Percentiles rank a stretch among this genome's conserved stretches.
These are phyloP conservation scores for Chaenocephalus aceratus DNA, from an alignment of 2,113 vertebrate species.

Conservation along the genomic window DNA sequence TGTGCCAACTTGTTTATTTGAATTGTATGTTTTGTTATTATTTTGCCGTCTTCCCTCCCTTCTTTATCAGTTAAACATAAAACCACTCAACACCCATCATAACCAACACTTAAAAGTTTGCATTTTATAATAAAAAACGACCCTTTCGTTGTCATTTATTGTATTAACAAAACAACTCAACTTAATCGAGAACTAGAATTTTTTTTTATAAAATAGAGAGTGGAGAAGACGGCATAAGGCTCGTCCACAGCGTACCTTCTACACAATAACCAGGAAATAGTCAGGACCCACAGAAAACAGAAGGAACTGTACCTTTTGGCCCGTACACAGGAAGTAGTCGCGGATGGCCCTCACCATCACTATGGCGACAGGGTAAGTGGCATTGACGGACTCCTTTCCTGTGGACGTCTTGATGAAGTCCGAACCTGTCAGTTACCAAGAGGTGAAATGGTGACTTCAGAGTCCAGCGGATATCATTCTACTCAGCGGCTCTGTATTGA, in stretches of 20 bases:
- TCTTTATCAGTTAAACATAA: neutral
- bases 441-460: neutral
- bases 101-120: too few relatives aligned
- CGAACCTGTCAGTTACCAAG: constrained; percentile 84
- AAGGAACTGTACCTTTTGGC: constrained; percentile 87
- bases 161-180: too few relatives aligned
- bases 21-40: too few relatives aligned
- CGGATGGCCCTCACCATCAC: constrained; percentile 96
- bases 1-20: too few relatives aligned
- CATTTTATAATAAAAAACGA: too few relatives aligned
- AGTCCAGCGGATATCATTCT: neutral
- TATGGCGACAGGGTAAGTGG: constrained; percentile 92
- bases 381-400: constrained; percentile 96
- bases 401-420: constrained; percentile 99
- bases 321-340: constrained; percentile 92
- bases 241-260: neutral
- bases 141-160: too few relatives aligned
- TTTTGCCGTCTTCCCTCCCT: too few relatives aligned
- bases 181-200: too few relatives aligned
- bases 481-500: too few relatives aligned
- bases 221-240: neutral
- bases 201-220: too few relatives aligned
- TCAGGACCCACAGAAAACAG: neutral
- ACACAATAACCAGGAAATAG: neutral
- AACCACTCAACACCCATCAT: neutral